A percentile compares a stretch with the other conserved stretches of the same genome.
Conservation (phyloP, 2,797 vertebrate species). For the Brachymystax lenok region DNA sequence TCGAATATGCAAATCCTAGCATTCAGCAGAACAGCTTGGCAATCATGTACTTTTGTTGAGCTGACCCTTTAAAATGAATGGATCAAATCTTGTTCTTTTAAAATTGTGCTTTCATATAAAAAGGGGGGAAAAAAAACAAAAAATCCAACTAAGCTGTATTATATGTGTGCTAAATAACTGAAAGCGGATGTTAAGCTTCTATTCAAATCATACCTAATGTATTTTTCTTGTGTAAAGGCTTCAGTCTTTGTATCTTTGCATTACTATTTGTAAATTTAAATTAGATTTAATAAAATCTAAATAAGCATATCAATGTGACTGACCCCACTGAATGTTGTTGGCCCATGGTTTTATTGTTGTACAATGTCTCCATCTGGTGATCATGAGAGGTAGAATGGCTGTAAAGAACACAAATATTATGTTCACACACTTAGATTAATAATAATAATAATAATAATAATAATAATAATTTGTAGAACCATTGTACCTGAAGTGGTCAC, state of each 20-base stretch:
- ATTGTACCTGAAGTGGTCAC: neutral
- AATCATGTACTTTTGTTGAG: constrained; percentile 66
- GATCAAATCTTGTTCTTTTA: constrained; percentile 60
- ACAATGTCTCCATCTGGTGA: constrained; percentile 58
- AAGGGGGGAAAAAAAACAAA: constrained; percentile 32
- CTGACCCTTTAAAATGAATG: constrained; percentile 74
- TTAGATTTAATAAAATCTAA: constrained; percentile 82
- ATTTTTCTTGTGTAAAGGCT: constrained; percentile 80
- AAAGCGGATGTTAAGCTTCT: constrained; percentile 63
- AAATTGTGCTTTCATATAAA: constrained; percentile 59
- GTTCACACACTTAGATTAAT: neutral
- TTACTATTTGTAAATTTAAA: constrained; percentile 90
- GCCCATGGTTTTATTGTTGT: neutral
- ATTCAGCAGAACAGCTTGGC: constrained; percentile 70
- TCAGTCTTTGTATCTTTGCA: constrained; percentile 91
- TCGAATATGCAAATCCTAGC: constrained; percentile 79
- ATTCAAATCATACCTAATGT: constrained; percentile 67
- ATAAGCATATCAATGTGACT: constrained; percentile 27
- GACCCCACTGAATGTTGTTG: neutral
- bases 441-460: too few relatives aligned
- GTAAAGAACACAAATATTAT: neutral
- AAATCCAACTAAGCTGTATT: constrained; percentile 70
- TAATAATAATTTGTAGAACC: too few relatives aligned
- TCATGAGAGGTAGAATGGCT: neutral
- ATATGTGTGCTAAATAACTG: constrained; percentile 63